phyloP scores from a whole-genome alignment of 2,888 invertebrate species.

The Apotomis capreana region DNA sequence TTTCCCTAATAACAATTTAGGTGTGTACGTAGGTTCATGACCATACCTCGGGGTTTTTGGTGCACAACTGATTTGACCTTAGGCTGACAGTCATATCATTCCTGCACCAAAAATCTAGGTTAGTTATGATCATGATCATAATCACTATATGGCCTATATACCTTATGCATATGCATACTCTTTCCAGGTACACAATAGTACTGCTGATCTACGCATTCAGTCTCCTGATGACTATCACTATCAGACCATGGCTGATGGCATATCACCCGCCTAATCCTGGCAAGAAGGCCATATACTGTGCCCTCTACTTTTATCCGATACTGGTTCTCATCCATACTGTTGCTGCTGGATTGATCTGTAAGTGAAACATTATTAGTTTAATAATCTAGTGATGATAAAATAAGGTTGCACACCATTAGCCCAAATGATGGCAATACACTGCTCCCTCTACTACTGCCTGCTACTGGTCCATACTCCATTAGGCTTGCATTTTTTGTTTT shows the following conservation, averaged over 20 bases:
- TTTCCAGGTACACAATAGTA: slow-evolving; percentile 93
- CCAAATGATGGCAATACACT: too few relatives aligned
- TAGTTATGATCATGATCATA: too few relatives aligned
- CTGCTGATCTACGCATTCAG: slow-evolving; percentile 94
- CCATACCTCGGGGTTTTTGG: too few relatives aligned
- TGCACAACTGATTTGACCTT: too few relatives aligned
- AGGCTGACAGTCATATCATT: too few relatives aligned
- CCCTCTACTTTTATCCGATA: slow-evolving; percentile 96
- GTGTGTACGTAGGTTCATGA: too few relatives aligned
- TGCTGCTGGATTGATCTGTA: slow-evolving; percentile 95
- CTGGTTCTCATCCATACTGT: slow-evolving; percentile 93
- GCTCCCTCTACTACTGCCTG: too few relatives aligned
- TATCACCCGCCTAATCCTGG: slow-evolving; percentile 86
- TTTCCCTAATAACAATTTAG: too few relatives aligned
- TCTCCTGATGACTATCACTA: slow-evolving; percentile 89
- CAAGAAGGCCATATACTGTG: slow-evolving; percentile 94
- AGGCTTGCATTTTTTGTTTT: too few relatives aligned
- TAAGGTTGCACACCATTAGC: background rate
- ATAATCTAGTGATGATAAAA: background rate
- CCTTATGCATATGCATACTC: background rate
- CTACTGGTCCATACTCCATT: too few relatives aligned
- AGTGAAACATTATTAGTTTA: slow-evolving; percentile 62
- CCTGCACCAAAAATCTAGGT: too few relatives aligned
- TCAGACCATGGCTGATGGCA: slow-evolving; percentile 89
- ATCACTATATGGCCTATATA: too few relatives aligned